A percentile compares a stretch with the other conserved stretches of the same genome.
These are phyloP conservation scores for Eubasilissa splendida DNA, from an alignment of 2,888 invertebrate species.

Conservation along the genomic window DNA sequence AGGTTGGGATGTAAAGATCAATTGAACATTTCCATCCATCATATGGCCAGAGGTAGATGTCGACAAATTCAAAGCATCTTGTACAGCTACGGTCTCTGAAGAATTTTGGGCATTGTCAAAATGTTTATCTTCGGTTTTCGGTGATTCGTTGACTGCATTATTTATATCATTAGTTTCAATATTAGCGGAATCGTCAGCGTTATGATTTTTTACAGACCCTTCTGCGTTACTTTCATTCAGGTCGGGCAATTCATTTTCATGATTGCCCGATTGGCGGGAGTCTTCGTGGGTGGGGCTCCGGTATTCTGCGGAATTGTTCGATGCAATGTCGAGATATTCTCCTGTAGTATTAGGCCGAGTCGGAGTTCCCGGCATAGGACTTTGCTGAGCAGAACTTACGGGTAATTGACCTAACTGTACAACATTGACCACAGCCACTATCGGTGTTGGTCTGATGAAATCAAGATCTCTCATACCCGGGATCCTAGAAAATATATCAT, in stretches of 20 bases:
- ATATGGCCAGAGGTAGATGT: conserved; percentile 29
- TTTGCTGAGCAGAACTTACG: conserved; percentile 52
- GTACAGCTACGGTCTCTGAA: not conserved
- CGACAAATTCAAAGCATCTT: conserved; percentile 34
- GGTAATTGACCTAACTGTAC: conserved; percentile 57
- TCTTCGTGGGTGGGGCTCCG: conserved; percentile 47
- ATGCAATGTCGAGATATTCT: conserved; percentile 47
- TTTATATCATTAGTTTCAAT: conserved; percentile 59
- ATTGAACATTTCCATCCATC: conserved; percentile 49
- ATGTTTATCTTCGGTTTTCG: conserved; percentile 43
- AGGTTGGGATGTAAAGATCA: conserved; percentile 52
- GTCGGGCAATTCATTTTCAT: conserved; percentile 36
- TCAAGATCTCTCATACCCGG: conserved; percentile 54
- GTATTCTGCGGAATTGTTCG: conserved; percentile 52
- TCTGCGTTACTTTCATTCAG: conserved; percentile 18
- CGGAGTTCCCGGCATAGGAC: conserved; percentile 50
- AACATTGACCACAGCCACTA: conserved; percentile 44
- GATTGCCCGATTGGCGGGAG: conserved; percentile 41
- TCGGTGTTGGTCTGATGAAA: conserved; percentile 39
- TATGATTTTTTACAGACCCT: conserved; percentile 46
- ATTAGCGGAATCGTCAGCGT: conserved; percentile 52
- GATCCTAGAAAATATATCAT: conserved; percentile 49
- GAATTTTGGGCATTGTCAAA: conserved; percentile 19
- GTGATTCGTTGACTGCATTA: conserved; percentile 56
- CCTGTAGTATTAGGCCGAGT: conserved; percentile 47